Conservation (phyloP, 2,888 invertebrate species). For the Osmoderma eremita region DNA sequence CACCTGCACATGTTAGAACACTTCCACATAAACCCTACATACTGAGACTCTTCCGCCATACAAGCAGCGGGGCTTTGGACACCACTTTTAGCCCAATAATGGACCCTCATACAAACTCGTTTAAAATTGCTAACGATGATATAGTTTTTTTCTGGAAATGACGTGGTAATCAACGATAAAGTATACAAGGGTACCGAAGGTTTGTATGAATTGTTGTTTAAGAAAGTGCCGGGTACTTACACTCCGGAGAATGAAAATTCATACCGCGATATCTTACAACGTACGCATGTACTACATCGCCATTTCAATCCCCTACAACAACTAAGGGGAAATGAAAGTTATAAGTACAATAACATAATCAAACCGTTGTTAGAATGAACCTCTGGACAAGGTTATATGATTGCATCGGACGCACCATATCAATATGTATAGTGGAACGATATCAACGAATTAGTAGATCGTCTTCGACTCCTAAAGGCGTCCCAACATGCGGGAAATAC, state of each 20-base stretch:
- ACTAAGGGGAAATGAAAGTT: slow-evolving; percentile 24
- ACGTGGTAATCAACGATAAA: slow-evolving; percentile 26
- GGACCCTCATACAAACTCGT: neutral
- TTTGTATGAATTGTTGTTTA: slow-evolving; percentile 42
- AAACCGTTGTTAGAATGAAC: slow-evolving; percentile 10
- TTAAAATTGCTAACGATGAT: slow-evolving; percentile 27
- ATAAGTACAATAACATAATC: too few relatives aligned
- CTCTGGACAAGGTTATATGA: neutral
- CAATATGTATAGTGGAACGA: slow-evolving; percentile 41
- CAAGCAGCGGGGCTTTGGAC: slow-evolving; percentile 4
- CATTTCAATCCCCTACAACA: slow-evolving; percentile 30
- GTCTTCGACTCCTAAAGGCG: slow-evolving; percentile 33
- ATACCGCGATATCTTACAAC: slow-evolving; percentile 38
- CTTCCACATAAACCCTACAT: neutral
- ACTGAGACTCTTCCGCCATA: neutral
- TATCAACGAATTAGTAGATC: slow-evolving; percentile 39
- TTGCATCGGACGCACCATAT: neutral
- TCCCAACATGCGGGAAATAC: slow-evolving; percentile 38
- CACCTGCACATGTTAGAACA: too few relatives aligned
- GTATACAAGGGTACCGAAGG: slow-evolving; percentile 32
- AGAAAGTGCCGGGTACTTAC: slow-evolving; percentile 33
- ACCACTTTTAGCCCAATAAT: neutral
- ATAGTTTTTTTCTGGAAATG: slow-evolving; percentile 23
- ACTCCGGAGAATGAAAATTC: slow-evolving; percentile 24
- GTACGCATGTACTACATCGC: slow-evolving; percentile 27